Base-by-base conservation (phyloP, 2,888 invertebrate genomes). In the Agrochola lota region DNA sequence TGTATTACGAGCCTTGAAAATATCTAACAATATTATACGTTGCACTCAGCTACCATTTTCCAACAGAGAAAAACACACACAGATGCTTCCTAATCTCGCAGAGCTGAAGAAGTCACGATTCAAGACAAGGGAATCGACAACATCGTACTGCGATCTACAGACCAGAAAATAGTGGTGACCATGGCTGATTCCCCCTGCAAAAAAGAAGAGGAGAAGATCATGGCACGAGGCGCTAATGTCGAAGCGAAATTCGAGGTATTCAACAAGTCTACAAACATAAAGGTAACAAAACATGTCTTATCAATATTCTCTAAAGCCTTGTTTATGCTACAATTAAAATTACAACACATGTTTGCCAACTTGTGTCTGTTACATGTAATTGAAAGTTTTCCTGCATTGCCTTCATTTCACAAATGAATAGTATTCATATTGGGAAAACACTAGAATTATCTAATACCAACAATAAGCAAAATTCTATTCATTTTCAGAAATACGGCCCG, bases 231-330 rank as follows among this genome's bases (percentile, higher is more conserved):
- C 1, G 5, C 4, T 43, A 6, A 49, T 26, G 3, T 30, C 15
- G 35, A 26, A n/a, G 60, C n/a, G 8, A 59, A 15, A 11, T 43
- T 20, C 2, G 2, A 35, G 1, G 20, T 69, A 2, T 35, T 23
- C 35, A 78, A 49, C 23, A 23, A 35, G 23, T 40, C 20, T 59
- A 20, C 1, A 49, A 30, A 30, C 7, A 55, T 26, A 30, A n/a
- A 66, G 75, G 75, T 76, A 55, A 75, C 17, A 60, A 35, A 49
- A 9, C 3, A 35, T n/a, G n/a, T 49, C 11, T 46, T 46, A 30
- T 5, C 9, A 69, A 9, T 40, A 57, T 35, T 69, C 26, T 17
- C 11, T 20, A 43, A 43, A 68, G 6, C 26, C 23, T 30, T 30
- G 23, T 68, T 30, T 9, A 3, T 20, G 15, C 26, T 5, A 67